Conservation (phyloP, 2,797 vertebrate genomes). For the Rhinogobio ventralis region DNA sequence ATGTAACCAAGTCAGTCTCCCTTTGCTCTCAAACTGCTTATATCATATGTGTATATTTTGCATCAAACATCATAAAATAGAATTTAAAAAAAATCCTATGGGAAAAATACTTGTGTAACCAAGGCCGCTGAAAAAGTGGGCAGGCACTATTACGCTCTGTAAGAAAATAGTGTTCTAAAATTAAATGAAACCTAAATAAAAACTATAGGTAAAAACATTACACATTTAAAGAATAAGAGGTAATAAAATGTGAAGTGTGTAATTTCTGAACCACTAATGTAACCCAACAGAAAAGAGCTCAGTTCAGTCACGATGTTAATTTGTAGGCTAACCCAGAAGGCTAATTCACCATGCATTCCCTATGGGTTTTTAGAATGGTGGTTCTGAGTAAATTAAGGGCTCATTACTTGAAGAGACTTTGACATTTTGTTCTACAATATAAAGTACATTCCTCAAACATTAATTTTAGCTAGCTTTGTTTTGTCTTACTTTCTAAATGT, state of each 20-base stretch:
- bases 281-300: neutral
- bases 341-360: neutral
- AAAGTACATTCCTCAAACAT: neutral
- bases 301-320: conserved; percentile 1
- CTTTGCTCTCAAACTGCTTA: neutral
- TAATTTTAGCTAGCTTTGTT: neutral
- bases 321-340: conserved; percentile 6
- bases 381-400: neutral
- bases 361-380: neutral
- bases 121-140: neutral
- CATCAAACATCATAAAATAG: neutral
- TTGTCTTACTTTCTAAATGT: neutral
- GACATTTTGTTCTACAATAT: neutral
- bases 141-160: neutral
- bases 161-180: neutral
- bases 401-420: neutral
- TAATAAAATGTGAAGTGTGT: neutral
- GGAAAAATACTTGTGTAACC: neutral
- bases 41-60: neutral
- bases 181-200: too few relatives aligned
- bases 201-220: neutral
- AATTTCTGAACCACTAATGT: neutral
- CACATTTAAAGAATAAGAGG: neutral
- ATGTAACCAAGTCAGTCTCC: neutral
- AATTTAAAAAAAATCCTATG: too few relatives aligned